Evolutionary conservation across 2,888 invertebrate species (phyloP), one percentile per base, ranked within the genome.

Genomic region (Caenorhabditis sp.): DNA sequence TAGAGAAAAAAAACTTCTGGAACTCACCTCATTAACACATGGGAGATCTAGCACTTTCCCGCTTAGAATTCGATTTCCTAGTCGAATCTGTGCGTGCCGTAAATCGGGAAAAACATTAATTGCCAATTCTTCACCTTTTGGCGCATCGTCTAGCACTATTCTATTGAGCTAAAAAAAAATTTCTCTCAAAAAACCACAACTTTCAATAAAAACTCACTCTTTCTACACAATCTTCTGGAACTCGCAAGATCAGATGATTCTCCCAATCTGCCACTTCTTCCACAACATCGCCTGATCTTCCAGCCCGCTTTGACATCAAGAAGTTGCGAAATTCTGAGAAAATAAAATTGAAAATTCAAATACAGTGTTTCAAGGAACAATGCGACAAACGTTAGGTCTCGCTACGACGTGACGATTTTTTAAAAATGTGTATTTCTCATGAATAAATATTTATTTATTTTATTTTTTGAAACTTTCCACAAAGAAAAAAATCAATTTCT

Each of bases 1-100:
- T 25, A 38, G 7, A 7, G 14, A 27, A 21, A 12, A 23, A 12
- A n/a, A 26, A 52, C n/a, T 21, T 21, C 61, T 23, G n/a, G n/a
- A n/a, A n/a, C n/a, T n/a, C 14, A 86, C 85, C 75, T 86, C 86
- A 23, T 76, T 77, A 36, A 86, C 67, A 38, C 85, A 85, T 8
- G 86, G 86, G 59, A 86, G 66, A 74, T 86, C 86, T 54, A 85
- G 72, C n/a, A 85, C 60, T 59, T 79, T 83, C 53, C 81, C 85
- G 20, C 65, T 69, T 59, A 86, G 61, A 2, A 80, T 52, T 31
- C 79, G 72, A 52, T 83, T 67, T 49, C 83, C 85, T 25, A 86
- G 59, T 20, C 77, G 72, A 8, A 86, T 50, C 7, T 76, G 78
- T 0, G 81, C 84, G 27, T 81, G 69, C 12, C 85, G 74, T 67